Base-by-base conservation (phyloP, 1,140 invertebrate genomes). In the Hestina assimilis region DNA sequence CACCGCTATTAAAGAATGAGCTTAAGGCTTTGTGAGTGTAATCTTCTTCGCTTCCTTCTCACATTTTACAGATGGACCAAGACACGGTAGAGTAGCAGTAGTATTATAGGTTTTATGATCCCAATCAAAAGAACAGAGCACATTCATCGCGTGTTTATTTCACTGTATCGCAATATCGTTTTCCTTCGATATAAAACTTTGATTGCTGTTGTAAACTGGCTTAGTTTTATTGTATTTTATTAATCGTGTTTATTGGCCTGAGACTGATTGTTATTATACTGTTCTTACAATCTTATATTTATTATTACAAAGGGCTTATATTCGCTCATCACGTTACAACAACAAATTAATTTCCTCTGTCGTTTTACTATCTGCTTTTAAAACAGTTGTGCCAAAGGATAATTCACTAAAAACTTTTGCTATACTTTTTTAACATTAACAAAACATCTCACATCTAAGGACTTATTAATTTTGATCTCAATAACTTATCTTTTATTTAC, bases 61-160 rank as follows among this genome's bases (percentile, higher is more conserved):
- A 75, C 66, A 70, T 69, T 70, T 73, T 72, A 72, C 75, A 69
- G 76, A 76, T 59, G 81, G 81, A 84, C 81, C 81, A 84, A 82
- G 59, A 77, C 71, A 74, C 59, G 63, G 62, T 82, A 81, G 74
- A 71, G 65, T 75, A 84, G 72, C 62, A 58, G 66, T 81, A 80
- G 67, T 57, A n/a, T 31, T 20, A 54, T 54, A 20, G 7, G 21
- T 28, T 59, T 51, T 53, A 41, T 47, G 24, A 50, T 53, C 54
- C 14, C 42, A 42, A 11, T 48, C 48, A 19, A 48, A 29, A 29
- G 26, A 33, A 40, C 28, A 38, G 14, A 35, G 41, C 28, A 40
- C 60, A 42, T 57, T 40, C 50, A 35, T 59, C 28, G 43, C 11
- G 50, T 31, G 42, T 53, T 47, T 48, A 42, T 57, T 45, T 28